phyloP scores from a whole-genome alignment of 1,140 invertebrate species.

The Procambarus clarkii region DNA sequence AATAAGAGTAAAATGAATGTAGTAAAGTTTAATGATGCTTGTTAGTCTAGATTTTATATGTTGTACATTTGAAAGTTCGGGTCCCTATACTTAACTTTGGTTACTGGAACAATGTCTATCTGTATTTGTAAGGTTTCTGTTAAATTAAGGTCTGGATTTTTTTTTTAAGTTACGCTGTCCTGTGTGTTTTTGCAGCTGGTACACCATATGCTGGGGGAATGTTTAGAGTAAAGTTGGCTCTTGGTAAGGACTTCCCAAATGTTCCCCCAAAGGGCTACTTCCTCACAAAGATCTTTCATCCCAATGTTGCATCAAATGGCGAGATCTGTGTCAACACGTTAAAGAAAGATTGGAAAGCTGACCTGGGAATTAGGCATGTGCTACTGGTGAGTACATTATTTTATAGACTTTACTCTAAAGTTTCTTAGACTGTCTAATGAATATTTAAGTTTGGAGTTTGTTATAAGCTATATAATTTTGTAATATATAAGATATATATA shows the following conservation, averaged over 20 bases:
- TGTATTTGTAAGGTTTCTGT: too few relatives aligned
- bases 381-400: slow-evolving; percentile 83
- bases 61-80: too few relatives aligned
- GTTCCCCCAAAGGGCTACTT: slow-evolving; percentile 96
- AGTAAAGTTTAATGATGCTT: too few relatives aligned
- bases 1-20: too few relatives aligned
- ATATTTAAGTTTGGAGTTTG: too few relatives aligned
- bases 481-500: too few relatives aligned
- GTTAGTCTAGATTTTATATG: too few relatives aligned
- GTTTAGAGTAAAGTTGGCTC: slow-evolving; percentile 91
- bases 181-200: slow-evolving; percentile 79
- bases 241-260: slow-evolving; percentile 95
- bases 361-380: slow-evolving; percentile 97
- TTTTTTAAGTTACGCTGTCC: too few relatives aligned
- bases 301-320: slow-evolving; percentile 94
- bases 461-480: too few relatives aligned
- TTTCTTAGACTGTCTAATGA: background rate
- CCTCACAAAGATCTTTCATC: slow-evolving; percentile 97
- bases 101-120: too few relatives aligned
- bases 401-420: background rate
- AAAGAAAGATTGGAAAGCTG: slow-evolving; percentile 97
- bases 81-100: too few relatives aligned
- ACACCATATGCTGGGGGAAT: slow-evolving; percentile 90
- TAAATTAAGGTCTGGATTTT: too few relatives aligned
- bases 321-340: slow-evolving; percentile 98